phyloP scores from a whole-genome alignment of 1,140 invertebrate genomes.

The Chelonus insularis region DNA sequence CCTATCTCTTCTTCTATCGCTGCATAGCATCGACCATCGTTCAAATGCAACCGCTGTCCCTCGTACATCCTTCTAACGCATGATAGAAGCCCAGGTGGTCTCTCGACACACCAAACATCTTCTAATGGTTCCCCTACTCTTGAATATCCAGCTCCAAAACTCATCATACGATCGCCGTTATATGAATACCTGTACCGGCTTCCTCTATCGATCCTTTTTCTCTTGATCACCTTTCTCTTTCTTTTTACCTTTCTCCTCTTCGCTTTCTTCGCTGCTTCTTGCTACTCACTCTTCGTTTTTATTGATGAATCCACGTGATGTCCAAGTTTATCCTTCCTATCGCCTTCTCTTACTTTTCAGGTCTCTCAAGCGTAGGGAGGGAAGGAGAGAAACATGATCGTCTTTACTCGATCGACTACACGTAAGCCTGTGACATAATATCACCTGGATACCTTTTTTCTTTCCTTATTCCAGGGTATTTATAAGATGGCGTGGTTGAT shows the following conservation, averaged over 20 bases:
- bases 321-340: neutral
- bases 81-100: too few relatives aligned
- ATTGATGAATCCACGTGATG: neutral
- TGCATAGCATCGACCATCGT: conserved; percentile 13
- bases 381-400: too few relatives aligned
- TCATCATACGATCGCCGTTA: neutral
- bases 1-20: conserved; percentile 19
- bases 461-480: too few relatives aligned
- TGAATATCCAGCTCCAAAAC: too few relatives aligned
- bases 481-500: too few relatives aligned
- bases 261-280: neutral
- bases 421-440: too few relatives aligned
- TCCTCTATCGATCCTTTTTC: neutral
- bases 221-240: neutral
- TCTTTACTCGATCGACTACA: too few relatives aligned
- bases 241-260: neutral
- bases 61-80: neutral
- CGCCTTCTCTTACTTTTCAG: neutral
- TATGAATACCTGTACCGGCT: neutral
- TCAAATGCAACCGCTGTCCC: neutral
- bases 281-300: neutral
- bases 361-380: too few relatives aligned
- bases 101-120: too few relatives aligned
- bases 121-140: too few relatives aligned
- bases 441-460: too few relatives aligned